Evolutionary conservation across 2,797 vertebrate species (phyloP), one percentile per base, ranked within the genome.

Genomic region (Chloroceryle amazona): DNA sequence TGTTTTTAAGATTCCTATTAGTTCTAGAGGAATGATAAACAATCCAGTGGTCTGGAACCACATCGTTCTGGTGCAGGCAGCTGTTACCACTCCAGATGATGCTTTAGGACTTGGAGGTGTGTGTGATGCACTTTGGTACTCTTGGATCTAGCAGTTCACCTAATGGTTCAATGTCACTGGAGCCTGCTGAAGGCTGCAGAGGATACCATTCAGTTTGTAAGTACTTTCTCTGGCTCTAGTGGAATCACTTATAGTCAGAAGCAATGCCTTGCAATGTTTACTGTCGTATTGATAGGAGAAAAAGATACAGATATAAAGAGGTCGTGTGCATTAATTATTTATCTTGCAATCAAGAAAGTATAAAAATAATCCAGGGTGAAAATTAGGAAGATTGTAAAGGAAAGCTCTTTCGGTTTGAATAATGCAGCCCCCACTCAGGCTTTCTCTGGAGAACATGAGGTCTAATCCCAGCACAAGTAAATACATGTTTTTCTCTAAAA

Each of bases 331-430:
- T 81, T 85, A 83, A 88, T 93, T 94, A 88, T 95, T 91, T 92
- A 72, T 75, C 39, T 58, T 66, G 58, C 47, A 95, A 76, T 91
- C 82, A 90, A 83, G 58, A 44, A 80, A 72, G 39, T 58, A 70
- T 81, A 75, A 90, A 91, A 95, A 85, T 86, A 95, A 82, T 89
- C 55, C 21, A 46, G 18, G 16, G 19, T 88, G 66, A 85, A 93
- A 93, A 80, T 8, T 70, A 20, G 52, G 68, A 39, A 60, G 74
- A 15, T 35, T 58, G 13, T 21, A 1, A 73, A 89, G 72, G 33
- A 65, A 72, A 63, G 20, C 47, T 94, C 35, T 89, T 70, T 82
- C 31, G 47, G 29, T 51, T 39, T 54, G 65, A 90, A 74, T 94
- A 75, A 92, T 71, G 54, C 87, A 92, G 49, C 51, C 7, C 5